Base-by-base conservation (phyloP, 2,113 vertebrate species). In the Xerus inauris region DNA sequence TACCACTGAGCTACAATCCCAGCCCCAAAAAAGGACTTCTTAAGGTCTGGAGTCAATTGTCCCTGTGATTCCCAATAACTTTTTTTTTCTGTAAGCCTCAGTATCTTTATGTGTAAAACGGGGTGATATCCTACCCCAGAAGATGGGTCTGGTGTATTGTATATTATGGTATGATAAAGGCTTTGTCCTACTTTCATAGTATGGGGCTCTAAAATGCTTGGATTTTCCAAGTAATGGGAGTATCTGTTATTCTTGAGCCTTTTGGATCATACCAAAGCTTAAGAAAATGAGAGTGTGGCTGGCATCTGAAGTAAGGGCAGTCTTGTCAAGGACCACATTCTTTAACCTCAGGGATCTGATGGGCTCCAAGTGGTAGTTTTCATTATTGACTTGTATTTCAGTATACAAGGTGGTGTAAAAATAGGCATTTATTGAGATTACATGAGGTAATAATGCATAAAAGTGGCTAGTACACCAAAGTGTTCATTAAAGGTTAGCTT, bases 101-200 rank as follows among this genome's bases (percentile, higher is more conserved):
- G 13, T 89, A 90, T 86, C 38, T 45, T 92, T n/a, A 59, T 49
- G 14, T 85, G 19, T 89, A 80, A 79, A 89, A 85, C 32, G 77
- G 47, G 42, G 38, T 47, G 80, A 71, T 3, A 62, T 7, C 26
- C 62, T 91, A 57, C 49, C 67, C 77, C n/a, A 71, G 12, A 83
- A 51, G 10, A 20, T 77, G n/a, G 54, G 57, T 64, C 75, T 75
- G 30, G 49, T 49, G 17, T 32, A 57, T 79, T 47, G 49, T 49
- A 8, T 32, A 57, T 79, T 47, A 20, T 82, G n/a, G 49, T 88
- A 71, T 67, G 47, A 75, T 73, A 59, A 87, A 84, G 85, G 62
- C 62, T 87, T 80, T 77, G 16, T 51, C 47, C 8, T 4, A 45
- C 40, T 32, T 87, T 82, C 17, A 45, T 82, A 30, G 28, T 51